These are phyloP conservation scores for Latrodectus elegans DNA, from an alignment of 2,888 invertebrate species.

Conservation along the genomic window DNA sequence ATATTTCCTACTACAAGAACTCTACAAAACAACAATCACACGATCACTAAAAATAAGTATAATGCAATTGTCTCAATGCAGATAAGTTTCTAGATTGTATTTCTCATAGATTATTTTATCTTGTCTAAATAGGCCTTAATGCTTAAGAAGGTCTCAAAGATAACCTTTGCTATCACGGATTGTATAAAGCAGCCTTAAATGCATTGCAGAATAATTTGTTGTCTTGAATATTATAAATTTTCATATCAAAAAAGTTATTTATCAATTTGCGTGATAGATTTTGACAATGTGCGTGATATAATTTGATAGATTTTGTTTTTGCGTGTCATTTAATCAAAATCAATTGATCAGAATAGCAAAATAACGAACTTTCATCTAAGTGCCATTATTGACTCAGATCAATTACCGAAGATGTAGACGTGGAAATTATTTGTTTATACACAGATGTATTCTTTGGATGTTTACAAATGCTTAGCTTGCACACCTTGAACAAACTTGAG, in stretches of 20 bases:
- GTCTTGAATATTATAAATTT: not conserved
- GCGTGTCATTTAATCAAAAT: constrained; percentile 54
- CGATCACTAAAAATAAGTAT: too few relatives aligned
- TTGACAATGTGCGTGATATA: constrained; percentile 15
- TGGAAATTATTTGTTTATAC: constrained; percentile 29
- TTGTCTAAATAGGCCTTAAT: too few relatives aligned
- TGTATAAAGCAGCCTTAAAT: not conserved
- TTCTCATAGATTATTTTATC: too few relatives aligned
- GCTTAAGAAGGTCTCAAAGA: too few relatives aligned
- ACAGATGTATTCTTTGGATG: constrained; percentile 30
- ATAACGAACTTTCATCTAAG: constrained; percentile 22
- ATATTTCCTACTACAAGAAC: too few relatives aligned
- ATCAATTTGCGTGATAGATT: constrained; percentile 20
- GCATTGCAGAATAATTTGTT: not conserved
- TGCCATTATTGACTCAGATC: constrained; percentile 19
- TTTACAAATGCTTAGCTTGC: constrained; percentile 23
- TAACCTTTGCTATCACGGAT: not conserved
- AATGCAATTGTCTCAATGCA: too few relatives aligned
- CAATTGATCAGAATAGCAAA: constrained; percentile 30
- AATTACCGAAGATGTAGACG: constrained; percentile 19
- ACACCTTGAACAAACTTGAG: constrained; percentile 11
- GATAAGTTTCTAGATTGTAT: too few relatives aligned
- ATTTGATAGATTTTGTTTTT: constrained; percentile 12
- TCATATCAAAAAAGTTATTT: not conserved
- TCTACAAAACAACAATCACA: too few relatives aligned